These are phyloP conservation scores for Mactromeris polynyma DNA, from an alignment of 2,888 invertebrate species.

Conservation along the genomic window DNA sequence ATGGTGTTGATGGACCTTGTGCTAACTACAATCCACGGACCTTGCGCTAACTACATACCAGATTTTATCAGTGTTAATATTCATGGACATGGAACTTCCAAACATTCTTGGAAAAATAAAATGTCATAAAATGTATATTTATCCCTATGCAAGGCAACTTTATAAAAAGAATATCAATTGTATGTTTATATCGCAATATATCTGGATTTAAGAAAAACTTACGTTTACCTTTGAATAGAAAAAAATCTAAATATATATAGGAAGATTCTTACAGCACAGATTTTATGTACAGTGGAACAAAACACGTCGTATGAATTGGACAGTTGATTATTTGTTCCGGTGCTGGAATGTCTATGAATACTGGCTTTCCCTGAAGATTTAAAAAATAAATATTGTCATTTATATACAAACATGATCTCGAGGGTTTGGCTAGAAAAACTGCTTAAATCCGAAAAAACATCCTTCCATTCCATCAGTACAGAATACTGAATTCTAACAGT, in stretches of 20 bases:
- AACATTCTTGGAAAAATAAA: too few species aligned
- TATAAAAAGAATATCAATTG: too few species aligned
- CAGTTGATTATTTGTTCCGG: neutral
- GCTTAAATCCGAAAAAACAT: neutral
- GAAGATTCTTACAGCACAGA: neutral
- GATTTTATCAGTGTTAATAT: too few species aligned
- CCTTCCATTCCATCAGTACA: neutral
- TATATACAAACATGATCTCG: neutral
- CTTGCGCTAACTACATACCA: too few species aligned
- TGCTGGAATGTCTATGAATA: neutral
- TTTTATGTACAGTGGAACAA: neutral
- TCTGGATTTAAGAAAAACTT: too few species aligned
- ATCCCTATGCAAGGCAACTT: too few species aligned
- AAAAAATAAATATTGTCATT: neutral
- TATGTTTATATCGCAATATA: too few species aligned
- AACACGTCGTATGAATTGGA: conserved; percentile 4
- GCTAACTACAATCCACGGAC: too few species aligned
- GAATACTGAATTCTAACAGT: neutral
- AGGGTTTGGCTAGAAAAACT: neutral
- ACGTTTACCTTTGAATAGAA: neutral
- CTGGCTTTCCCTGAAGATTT: neutral
- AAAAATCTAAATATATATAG: neutral
- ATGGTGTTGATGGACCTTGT: too few species aligned
- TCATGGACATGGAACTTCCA: too few species aligned
- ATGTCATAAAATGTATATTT: too few species aligned